A percentile compares a stretch with the other conserved stretches of the same genome.
Conservation (phyloP, 2,113 vertebrate genomes). For the Bostrychus sinensis region DNA sequence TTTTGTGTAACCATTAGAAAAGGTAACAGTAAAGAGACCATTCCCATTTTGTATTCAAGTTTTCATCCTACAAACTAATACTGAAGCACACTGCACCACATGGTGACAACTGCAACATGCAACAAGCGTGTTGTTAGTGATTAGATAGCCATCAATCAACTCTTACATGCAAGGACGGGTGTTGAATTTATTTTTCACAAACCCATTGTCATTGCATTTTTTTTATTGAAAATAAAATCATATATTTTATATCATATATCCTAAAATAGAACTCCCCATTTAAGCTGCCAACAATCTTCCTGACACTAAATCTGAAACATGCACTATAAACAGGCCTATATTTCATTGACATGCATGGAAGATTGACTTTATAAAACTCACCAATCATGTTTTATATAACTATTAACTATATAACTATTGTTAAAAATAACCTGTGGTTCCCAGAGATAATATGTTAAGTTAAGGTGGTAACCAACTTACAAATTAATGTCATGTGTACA, state of each 20-base stretch:
- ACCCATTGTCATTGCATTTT: slow-evolving; percentile 12
- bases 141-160: slow-evolving; percentile 32
- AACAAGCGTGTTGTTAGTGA: slow-evolving; percentile 17
- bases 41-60: slow-evolving; percentile 27
- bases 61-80: slow-evolving; percentile 12
- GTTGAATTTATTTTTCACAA: slow-evolving; percentile 24
- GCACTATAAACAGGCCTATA: background rate
- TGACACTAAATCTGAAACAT: no score
- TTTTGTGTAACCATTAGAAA: slow-evolving; percentile 38
- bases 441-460: no score
- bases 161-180: slow-evolving; percentile 29
- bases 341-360: slow-evolving; percentile 2
- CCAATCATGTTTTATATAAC: no score
- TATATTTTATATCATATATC: background rate
- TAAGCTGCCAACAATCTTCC: no score
- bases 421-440: no score
- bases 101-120: slow-evolving; percentile 31
- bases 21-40: slow-evolving; percentile 31
- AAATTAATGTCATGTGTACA: background rate
- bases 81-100: slow-evolving; percentile 48
- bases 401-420: background rate
- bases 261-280: no score
- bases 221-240: slow-evolving; percentile 9
- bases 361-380: background rate
- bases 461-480: background rate